phyloP scores from a whole-genome alignment of 2,888 invertebrate species.

The Andrena praecox region DNA sequence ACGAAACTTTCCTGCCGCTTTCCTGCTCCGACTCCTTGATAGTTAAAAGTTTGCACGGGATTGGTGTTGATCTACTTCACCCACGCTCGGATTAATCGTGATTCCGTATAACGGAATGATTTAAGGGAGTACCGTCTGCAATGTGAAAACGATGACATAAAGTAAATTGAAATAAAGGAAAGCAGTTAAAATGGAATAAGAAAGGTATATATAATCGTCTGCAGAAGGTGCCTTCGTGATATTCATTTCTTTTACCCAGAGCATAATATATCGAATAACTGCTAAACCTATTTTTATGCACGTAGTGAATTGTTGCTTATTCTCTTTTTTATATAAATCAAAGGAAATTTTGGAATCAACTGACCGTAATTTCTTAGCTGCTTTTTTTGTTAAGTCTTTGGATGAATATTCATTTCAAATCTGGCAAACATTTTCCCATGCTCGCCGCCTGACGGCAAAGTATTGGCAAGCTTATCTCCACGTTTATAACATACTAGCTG shows the following conservation, averaged over 20 bases:
- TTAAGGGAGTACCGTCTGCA: conserved; percentile 60
- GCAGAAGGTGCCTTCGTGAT: conserved; percentile 29
- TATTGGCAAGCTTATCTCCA: no score
- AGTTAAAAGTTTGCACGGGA: conserved; percentile 71
- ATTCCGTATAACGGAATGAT: conserved; percentile 70
- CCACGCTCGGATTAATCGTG: conserved; percentile 72
- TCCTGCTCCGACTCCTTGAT: conserved; percentile 68
- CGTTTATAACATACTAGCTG: no score
- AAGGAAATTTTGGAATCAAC: no score
- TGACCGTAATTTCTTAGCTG: no score
- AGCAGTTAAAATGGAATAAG: conserved; percentile 7
- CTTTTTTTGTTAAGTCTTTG: no score
- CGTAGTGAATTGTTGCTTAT: conserved; percentile 36
- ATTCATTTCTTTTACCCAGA: conserved; percentile 18
- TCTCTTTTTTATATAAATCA: neutral
- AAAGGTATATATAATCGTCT: conserved; percentile 43
- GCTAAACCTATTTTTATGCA: conserved; percentile 31
- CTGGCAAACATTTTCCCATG: no score
- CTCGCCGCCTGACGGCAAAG: no score
- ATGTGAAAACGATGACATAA: conserved; percentile 68
- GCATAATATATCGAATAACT: conserved; percentile 9
- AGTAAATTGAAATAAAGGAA: conserved; percentile 68
- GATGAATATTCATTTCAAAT: no score
- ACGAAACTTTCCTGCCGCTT: conserved; percentile 70
- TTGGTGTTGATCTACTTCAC: conserved; percentile 73